Evolutionary conservation across 1,140 invertebrate genomes (phyloP).

Genomic region (Adelges cooleyi): DNA sequence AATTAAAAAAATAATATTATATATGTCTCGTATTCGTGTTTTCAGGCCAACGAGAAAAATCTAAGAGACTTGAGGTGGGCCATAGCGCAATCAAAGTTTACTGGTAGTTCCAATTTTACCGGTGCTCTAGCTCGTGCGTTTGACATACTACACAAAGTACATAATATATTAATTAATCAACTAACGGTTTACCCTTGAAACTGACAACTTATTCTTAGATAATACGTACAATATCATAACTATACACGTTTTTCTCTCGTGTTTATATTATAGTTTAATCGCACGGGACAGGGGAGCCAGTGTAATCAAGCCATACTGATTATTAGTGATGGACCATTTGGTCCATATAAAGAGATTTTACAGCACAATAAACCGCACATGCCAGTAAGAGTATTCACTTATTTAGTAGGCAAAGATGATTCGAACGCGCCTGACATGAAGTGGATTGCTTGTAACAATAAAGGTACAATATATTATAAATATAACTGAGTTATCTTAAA

Average conservation of each 20-base stretch:
- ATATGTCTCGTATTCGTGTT: constrained; percentile 29
- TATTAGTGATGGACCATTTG: constrained; percentile 78
- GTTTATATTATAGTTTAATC: constrained; percentile 51
- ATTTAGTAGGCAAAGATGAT: constrained; percentile 85
- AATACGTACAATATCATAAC: too few relatives aligned
- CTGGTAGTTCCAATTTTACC: constrained; percentile 84
- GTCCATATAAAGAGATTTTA: constrained; percentile 50
- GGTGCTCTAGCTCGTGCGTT: constrained; percentile 82
- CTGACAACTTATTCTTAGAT: too few relatives aligned
- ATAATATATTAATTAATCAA: constrained; percentile 23
- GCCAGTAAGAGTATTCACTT: constrained; percentile 92
- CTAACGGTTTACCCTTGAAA: too few relatives aligned
- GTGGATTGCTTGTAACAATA: constrained; percentile 92
- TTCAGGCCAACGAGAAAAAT: constrained; percentile 73
- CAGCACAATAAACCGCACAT: constrained; percentile 82
- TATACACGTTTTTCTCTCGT: too few relatives aligned
- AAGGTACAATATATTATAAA: constrained; percentile 57
- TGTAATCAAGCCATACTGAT: constrained; percentile 98
- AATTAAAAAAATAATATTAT: not conserved
- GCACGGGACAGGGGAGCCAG: constrained; percentile 66
- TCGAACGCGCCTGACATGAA: constrained; percentile 71
- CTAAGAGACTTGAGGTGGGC: constrained; percentile 67
- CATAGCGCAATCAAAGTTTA: constrained; percentile 51
- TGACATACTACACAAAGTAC: constrained; percentile 77
- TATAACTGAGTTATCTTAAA: too few relatives aligned